Conservation (phyloP, 1,140 invertebrate species). For the Aphaenogaster floridana region DNA sequence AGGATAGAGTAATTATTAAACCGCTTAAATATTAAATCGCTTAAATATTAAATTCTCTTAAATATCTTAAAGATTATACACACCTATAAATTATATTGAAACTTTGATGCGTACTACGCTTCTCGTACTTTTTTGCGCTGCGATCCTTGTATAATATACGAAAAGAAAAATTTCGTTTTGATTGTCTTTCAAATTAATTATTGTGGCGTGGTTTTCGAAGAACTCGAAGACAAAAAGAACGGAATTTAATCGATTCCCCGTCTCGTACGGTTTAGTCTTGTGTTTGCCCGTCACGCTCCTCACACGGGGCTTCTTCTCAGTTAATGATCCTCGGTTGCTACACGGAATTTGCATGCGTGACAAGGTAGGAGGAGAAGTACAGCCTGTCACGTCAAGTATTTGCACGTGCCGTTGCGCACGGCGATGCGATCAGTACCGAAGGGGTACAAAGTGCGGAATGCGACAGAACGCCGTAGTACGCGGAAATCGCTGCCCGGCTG, state of each 20-base stretch:
- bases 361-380: not conserved
- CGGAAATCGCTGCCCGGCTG: not conserved
- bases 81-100: not conserved
- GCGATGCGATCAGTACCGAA: not conserved
- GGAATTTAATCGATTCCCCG: not conserved
- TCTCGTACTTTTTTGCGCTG: not conserved
- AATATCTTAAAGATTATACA: not conserved
- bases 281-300: constrained; percentile 5
- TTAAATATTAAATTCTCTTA: not conserved
- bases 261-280: constrained; percentile 10
- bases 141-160: not conserved
- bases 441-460: not conserved
- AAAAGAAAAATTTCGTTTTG: not conserved
- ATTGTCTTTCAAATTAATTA: not conserved
- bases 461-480: not conserved
- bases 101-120: not conserved
- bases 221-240: not conserved
- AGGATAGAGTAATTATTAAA: constrained; percentile 6
- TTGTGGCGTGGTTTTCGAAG: not conserved
- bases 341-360: constrained; percentile 47
- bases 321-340: constrained; percentile 52
- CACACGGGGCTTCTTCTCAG: constrained; percentile 20
- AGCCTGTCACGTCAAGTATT: constrained; percentile 42
- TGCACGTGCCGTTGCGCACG: constrained; percentile 32
- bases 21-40: not conserved